Evolutionary conservation across 2,797 vertebrate genomes (phyloP), one percentile per base, ranked within the genome.

Genomic region (Presbytis comata): DNA sequence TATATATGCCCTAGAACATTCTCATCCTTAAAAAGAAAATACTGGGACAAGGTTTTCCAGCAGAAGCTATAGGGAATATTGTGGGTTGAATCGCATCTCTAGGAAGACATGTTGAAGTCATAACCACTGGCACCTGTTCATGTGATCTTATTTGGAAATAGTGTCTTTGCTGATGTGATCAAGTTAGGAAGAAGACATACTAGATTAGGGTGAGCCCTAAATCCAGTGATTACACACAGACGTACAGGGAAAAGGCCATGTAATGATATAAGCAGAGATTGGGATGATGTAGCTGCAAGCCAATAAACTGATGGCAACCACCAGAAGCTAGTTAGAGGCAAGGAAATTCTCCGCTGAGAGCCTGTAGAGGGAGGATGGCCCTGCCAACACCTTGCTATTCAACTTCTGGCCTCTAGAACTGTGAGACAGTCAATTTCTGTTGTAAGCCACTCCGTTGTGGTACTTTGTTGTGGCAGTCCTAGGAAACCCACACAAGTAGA

Each of bases 171-270:
- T 21, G 44, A 72, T 22, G 2, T 44, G n/a, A 64, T 48, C 6
- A 33, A 36, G 11, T 87, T 85, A 72, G 76, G 36, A 48, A 14
- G 64, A 86, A 64, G 33, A 74, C 36, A 19, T 21, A 3, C 4
- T 64, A 33, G 50, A 28, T 70, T 10, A 61, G 9, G 26, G 36
- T 59, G n/a, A 33, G 3, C 14, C 19, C 16, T 16, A n/a, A 41
- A 33, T n/a, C 36, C 19, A 90, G 4, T 3, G 90, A 70, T 19
- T 67, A 67, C 64, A 48, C 30, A 9, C 36, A 53, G 24, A 30
- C 39, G 8, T 24, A 14, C 2, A 9, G 22, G 67, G 11, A 61
- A 46, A 53, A 64, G 0, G 9, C 10, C 5, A 0, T 1, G 22
- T 19, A 57, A 41, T 41, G 28, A 36, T 0, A 13, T 9, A 57